A percentile compares a stretch with the other conserved stretches of the same genome.
These are phyloP conservation scores for Merops nubicus DNA, from an alignment of 2,113 vertebrate species.

Conservation along the genomic window DNA sequence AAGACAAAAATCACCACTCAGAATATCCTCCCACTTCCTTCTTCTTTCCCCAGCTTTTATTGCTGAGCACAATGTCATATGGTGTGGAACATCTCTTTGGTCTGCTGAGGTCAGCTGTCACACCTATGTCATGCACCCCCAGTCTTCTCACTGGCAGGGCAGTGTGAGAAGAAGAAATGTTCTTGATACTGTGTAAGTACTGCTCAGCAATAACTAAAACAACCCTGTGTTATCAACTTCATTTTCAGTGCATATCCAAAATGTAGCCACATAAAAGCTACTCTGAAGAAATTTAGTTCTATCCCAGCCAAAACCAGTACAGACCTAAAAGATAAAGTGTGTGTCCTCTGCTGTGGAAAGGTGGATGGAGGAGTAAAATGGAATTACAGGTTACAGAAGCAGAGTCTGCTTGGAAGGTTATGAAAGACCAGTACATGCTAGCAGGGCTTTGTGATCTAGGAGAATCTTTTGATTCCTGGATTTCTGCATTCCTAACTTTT, in stretches of 20 bases:
- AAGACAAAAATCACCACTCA: background rate
- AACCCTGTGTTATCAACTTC: background rate
- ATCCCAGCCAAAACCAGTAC: background rate
- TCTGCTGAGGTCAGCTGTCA: background rate
- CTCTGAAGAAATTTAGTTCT: background rate
- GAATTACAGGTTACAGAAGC: background rate
- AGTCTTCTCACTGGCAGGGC: accelerated
- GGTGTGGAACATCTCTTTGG: background rate
- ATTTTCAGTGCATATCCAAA: background rate
- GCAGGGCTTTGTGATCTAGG: background rate
- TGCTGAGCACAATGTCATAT: background rate
- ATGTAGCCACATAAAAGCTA: background rate
- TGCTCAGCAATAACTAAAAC: background rate
- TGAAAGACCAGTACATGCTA: background rate
- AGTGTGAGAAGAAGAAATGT: background rate
- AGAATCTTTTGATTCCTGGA: background rate
- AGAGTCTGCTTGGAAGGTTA: background rate
- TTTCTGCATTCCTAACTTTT: background rate
- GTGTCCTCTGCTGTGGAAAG: background rate
- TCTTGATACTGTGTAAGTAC: background rate
- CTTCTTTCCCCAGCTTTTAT: background rate
- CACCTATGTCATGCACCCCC: background rate
- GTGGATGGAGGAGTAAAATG: background rate
- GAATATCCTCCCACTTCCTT: background rate
- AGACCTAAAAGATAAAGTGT: background rate